phyloP scores from a whole-genome alignment of 2,888 invertebrate species.

The Meliscaeva auricollis region DNA sequence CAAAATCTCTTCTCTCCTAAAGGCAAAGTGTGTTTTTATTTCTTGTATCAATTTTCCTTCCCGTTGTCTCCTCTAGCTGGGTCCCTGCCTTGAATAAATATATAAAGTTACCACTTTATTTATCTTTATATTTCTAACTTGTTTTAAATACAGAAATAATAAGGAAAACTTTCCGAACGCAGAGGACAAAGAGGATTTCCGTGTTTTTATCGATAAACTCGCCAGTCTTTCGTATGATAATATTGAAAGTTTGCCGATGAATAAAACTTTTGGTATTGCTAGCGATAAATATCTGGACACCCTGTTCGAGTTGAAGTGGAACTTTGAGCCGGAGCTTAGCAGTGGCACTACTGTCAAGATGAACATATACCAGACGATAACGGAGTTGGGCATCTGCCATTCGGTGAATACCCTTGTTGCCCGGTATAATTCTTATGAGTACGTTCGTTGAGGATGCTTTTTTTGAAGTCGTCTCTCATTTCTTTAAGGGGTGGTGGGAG shows the following conservation, averaged over 20 bases:
- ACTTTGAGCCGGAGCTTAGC: conserved; percentile 86
- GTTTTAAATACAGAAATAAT: conserved; percentile 77
- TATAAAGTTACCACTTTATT: conserved; percentile 39
- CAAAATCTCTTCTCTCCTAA: not conserved
- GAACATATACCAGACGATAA: conserved; percentile 86
- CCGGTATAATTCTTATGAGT: conserved; percentile 83
- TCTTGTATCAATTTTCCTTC: not conserved
- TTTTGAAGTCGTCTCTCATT: too few species aligned
- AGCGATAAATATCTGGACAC: conserved; percentile 86
- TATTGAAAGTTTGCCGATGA: conserved; percentile 86
- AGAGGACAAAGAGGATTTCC: conserved; percentile 85
- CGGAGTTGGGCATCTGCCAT: conserved; percentile 90
- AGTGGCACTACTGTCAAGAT: conserved; percentile 85
- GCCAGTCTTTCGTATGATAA: conserved; percentile 87
- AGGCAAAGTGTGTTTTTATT: conserved; percentile 17
- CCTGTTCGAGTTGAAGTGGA: conserved; percentile 84
- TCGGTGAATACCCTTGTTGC: conserved; percentile 88
- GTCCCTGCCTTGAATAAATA: conserved; percentile 19
- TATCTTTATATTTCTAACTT: conserved; percentile 36
- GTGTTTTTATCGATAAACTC: conserved; percentile 86
- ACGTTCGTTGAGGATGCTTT: conserved; percentile 51
- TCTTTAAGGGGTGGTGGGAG: too few species aligned
- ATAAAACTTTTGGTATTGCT: conserved; percentile 84
- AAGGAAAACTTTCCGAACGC: conserved; percentile 81
- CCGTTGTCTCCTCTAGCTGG: not conserved